phyloP scores from a whole-genome alignment of 2,797 vertebrate species.

The Chiroxiphia lanceolata region DNA sequence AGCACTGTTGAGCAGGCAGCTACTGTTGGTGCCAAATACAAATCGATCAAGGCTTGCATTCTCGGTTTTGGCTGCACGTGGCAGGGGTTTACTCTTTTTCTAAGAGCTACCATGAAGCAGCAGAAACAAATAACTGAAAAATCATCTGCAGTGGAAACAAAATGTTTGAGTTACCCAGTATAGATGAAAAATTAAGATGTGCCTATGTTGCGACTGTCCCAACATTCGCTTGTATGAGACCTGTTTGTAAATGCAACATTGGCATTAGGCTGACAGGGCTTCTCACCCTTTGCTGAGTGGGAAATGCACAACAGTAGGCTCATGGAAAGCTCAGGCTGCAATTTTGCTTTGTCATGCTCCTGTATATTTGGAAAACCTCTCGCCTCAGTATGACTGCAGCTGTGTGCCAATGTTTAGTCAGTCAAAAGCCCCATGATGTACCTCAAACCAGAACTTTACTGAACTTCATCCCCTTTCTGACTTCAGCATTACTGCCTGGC shows the following conservation, averaged over 20 bases:
- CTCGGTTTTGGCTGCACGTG: background rate
- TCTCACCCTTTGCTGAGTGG: background rate
- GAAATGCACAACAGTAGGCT: background rate
- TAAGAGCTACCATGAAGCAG: background rate
- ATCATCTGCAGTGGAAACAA: background rate
- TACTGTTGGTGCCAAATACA: background rate
- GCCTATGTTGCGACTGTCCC: background rate
- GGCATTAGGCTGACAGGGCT: background rate
- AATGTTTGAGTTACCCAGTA: background rate
- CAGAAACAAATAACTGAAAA: background rate
- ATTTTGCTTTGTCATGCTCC: background rate
- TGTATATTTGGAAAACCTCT: background rate
- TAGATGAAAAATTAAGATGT: background rate
- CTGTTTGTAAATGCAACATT: background rate
- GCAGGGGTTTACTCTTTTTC: background rate
- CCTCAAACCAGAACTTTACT: background rate
- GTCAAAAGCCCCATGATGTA: background rate
- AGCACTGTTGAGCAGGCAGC: background rate
- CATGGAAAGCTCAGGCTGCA: background rate
- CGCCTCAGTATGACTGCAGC: fast-evolving
- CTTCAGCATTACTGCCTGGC: background rate
- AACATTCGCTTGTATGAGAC: background rate
- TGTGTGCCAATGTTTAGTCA: background rate
- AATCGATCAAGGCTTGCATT: background rate
- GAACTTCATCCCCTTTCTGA: background rate